Conservation (phyloP, 2,797 vertebrate species). For the Danionella dracula region DNA sequence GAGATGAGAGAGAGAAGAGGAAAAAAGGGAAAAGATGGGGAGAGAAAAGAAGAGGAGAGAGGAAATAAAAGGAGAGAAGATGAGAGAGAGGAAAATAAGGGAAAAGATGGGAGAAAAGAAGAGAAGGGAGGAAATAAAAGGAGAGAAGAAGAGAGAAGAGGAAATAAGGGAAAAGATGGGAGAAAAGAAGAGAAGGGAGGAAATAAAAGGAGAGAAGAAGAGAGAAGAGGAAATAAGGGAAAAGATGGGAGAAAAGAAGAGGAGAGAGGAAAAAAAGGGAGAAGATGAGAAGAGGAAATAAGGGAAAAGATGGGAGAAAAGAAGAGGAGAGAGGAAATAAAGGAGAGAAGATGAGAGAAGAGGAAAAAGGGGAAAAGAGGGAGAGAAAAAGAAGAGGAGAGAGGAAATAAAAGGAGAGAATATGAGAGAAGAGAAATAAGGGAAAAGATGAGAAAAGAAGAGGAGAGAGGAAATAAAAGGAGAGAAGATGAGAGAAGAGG, state of each 20-base stretch:
- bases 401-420: background rate
- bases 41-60: too few species aligned
- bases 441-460: too few species aligned
- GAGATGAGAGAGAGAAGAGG: too few species aligned
- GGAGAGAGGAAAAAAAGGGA: background rate
- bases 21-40: too few species aligned
- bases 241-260: background rate
- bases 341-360: too few species aligned
- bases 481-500: too few species aligned
- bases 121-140: background rate
- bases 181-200: background rate
- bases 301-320: too few species aligned
- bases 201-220: constrained; percentile 12
- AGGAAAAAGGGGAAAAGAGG: background rate
- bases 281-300: background rate
- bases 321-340: background rate
- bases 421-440: too few species aligned
- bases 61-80: too few species aligned
- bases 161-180: background rate
- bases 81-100: too few species aligned
- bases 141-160: background rate
- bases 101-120: constrained; percentile 1
- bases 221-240: constrained; percentile 16
- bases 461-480: too few species aligned
- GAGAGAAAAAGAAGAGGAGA: background rate